These are phyloP conservation scores for Cepaea nemoralis DNA, from an alignment of 1,140 invertebrate species.

Conservation along the genomic window DNA sequence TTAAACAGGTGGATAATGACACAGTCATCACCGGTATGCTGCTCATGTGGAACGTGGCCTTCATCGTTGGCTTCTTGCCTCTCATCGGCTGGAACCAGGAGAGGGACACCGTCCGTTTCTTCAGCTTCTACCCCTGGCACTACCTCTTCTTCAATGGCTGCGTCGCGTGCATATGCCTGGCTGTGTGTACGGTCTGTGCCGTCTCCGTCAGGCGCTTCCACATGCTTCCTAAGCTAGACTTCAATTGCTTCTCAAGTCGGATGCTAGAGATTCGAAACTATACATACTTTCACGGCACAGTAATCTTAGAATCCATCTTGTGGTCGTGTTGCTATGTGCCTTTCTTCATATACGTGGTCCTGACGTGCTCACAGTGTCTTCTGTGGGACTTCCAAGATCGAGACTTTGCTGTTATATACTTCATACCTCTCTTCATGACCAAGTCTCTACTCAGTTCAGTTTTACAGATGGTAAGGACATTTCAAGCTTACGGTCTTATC, in stretches of 20 bases:
- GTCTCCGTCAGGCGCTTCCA: constrained; percentile 34
- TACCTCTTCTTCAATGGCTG: constrained; percentile 51
- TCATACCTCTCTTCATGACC: constrained; percentile 52
- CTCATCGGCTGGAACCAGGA: constrained; percentile 57
- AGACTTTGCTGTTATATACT: constrained; percentile 47
- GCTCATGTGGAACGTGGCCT: constrained; percentile 61
- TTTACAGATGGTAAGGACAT: constrained; percentile 52
- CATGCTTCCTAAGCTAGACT: constrained; percentile 40
- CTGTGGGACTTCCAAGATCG: not conserved
- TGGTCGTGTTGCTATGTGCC: constrained; percentile 53
- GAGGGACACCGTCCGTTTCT: constrained; percentile 46
- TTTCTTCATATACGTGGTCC: constrained; percentile 46
- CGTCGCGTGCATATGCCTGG: constrained; percentile 43
- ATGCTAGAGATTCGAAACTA: constrained; percentile 52
- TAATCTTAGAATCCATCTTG: constrained; percentile 47
- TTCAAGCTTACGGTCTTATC: constrained; percentile 47
- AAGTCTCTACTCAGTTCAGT: constrained; percentile 49
- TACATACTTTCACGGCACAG: constrained; percentile 43
- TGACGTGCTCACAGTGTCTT: constrained; percentile 40
- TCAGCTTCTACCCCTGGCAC: constrained; percentile 49
- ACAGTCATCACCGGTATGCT: constrained; percentile 58
- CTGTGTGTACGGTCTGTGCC: constrained; percentile 40
- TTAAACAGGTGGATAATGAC: constrained; percentile 56
- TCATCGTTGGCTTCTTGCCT: constrained; percentile 64
- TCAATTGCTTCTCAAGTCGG: constrained; percentile 40